phyloP scores from a whole-genome alignment of 64 coral and sea anemone genomes.

The Actinia equina region DNA sequence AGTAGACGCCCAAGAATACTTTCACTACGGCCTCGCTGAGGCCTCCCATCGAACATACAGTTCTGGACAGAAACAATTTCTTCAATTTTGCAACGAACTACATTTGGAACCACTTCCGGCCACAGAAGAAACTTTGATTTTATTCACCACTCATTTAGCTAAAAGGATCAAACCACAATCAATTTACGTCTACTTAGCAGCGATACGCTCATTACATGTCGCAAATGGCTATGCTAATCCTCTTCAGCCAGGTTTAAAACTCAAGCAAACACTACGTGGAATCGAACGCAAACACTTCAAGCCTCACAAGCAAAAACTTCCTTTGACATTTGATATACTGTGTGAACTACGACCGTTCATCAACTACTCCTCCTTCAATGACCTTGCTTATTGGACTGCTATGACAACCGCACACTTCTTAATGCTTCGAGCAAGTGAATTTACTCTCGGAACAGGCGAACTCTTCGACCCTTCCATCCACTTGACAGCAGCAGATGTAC shows the following conservation, averaged over 20 bases:
- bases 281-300: not conserved
- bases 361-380: not conserved
- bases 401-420: conserved; percentile 29
- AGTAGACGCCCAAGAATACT: conserved; percentile 17
- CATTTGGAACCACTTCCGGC: conserved; percentile 1
- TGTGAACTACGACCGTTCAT: not conserved
- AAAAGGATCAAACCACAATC: conserved; percentile 28
- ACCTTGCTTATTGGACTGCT: not conserved
- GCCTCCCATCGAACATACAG: not conserved
- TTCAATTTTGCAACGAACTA: not conserved
- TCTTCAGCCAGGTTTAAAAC: not conserved
- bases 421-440: conserved; percentile 23
- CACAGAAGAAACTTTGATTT: conserved; percentile 10
- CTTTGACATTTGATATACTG: conserved; percentile 13
- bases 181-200: conserved; percentile 15
- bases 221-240: conserved; percentile 7
- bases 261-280: conserved; percentile 13
- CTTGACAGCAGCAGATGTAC: not conserved
- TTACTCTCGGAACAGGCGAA: not conserved
- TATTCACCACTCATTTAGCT: conserved; percentile 12
- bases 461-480: not conserved
- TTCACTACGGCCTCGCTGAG: not conserved
- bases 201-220: conserved; percentile 13
- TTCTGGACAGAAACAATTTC: not conserved
- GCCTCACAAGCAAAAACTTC: not conserved